Base-by-base conservation (phyloP, 1,140 invertebrate species). In the Acyrthosiphon pisum region DNA sequence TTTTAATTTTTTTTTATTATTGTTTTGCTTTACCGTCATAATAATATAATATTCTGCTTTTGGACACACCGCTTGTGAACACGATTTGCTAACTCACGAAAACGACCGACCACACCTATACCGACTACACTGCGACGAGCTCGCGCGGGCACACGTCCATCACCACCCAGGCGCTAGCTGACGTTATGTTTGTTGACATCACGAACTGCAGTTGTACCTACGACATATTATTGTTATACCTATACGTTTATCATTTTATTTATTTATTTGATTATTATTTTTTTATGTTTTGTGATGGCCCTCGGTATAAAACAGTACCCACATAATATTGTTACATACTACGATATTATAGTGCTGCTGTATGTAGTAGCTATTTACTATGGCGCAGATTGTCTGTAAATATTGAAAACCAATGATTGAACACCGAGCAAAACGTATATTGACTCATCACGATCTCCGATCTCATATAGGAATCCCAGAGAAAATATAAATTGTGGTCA, bases 21-120 rank as follows among this genome's bases (percentile, higher is more conserved):
- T 92, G n/a, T 93, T 91, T 92, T 92, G 90, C 90, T 92, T 92
- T 20, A 92, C n/a, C n/a, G 22, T 81, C 26, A 83, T 84, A 91
- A 83, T 84, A 91, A 50, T n/a, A 84, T 56, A 90, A 44, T 56
- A 41, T 60, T 90, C 14, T 68, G 89, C 89, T 90, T 90, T 90
- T 90, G 89, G 53, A 90, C 89, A 90, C 89, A 90, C 60, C 56
- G 91, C 91, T 93, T 93, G 9, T 84, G 41, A 56, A 50, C 18
- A 93, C 50, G 11, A 50, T 37, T 93, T 56, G 81, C 76, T 84
- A 84, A 84, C 35, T 41, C 88, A 44, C 89, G 37, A 68, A 68
- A 44, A 90, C 56, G 11, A 44, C n/a, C 30, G 89, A 68, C 22
- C n/a, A 56, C 88, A 26, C 7, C 84, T 30, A 46, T 30, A 44